Percentiles rank a stretch among this genome's conserved stretches.
phyloP scores from a whole-genome alignment of 2,888 invertebrate species.

The Pseudococcus longispinus region DNA sequence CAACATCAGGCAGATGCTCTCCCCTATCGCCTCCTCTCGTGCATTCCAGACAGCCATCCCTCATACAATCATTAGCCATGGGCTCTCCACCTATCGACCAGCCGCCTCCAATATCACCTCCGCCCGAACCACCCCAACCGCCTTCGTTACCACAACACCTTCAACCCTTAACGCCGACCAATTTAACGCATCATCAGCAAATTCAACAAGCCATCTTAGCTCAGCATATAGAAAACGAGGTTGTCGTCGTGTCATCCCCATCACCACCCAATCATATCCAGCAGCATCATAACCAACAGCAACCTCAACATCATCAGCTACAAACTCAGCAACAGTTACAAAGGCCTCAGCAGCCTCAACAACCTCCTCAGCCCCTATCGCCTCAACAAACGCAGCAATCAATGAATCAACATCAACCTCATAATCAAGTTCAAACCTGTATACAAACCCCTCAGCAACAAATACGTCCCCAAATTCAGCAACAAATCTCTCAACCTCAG shows the following conservation, averaged over 20 bases:
- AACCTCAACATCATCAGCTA: constrained; percentile 61
- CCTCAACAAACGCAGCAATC: constrained; percentile 59
- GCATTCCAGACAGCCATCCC: constrained; percentile 45
- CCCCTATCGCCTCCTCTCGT: constrained; percentile 50
- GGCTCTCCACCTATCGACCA: constrained; percentile 59
- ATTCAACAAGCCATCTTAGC: constrained; percentile 56
- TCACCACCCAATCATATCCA: constrained; percentile 62
- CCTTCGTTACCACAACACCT: constrained; percentile 59
- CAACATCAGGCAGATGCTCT: constrained; percentile 41
- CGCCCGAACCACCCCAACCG: constrained; percentile 60
- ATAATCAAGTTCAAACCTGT: constrained; percentile 46
- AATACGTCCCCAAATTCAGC: constrained; percentile 33
- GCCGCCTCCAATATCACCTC: constrained; percentile 61
- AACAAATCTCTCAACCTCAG: constrained; percentile 61
- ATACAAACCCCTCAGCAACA: constrained; percentile 48
- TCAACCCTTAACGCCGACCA: constrained; percentile 61
- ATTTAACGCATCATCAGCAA: constrained; percentile 62
- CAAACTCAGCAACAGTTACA: constrained; percentile 63
- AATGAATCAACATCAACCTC: constrained; percentile 54
- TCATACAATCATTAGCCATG: constrained; percentile 57
- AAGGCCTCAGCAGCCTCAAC: constrained; percentile 63
- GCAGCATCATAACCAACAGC: constrained; percentile 40
- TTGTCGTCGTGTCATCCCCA: constrained; percentile 63
- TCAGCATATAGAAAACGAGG: constrained; percentile 59
- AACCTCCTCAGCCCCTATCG: constrained; percentile 63